Percentiles rank a stretch among this genome's conserved stretches.
Evolutionary conservation across 2,113 vertebrate species (phyloP).

Genomic region (Arizona elegans): DNA sequence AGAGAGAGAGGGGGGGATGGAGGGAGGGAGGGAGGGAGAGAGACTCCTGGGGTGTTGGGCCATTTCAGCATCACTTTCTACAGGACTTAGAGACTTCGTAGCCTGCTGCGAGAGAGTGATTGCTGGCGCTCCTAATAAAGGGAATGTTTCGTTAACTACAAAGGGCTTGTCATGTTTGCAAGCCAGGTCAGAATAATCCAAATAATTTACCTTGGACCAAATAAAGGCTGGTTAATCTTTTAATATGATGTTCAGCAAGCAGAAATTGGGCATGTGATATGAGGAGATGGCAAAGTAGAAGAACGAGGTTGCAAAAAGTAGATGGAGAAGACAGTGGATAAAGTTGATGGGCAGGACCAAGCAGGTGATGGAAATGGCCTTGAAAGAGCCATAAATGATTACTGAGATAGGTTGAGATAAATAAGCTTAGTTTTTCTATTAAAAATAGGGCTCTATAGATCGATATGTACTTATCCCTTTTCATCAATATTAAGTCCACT

Average conservation of each 20-base stretch:
- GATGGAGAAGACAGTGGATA: background rate
- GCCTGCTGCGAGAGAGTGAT: too few relatives aligned
- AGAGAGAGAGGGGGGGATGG: too few relatives aligned
- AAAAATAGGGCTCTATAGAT: background rate
- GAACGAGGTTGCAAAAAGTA: background rate
- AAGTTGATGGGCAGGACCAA: background rate
- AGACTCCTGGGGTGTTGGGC: too few relatives aligned
- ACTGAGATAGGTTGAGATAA: background rate
- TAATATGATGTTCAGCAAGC: background rate
- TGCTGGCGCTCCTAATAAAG: too few relatives aligned
- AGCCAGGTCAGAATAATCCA: background rate
- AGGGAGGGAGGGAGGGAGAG: too few relatives aligned
- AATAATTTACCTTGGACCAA: background rate
- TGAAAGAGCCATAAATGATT: background rate
- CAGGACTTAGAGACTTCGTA: too few relatives aligned
- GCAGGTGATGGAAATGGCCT: background rate
- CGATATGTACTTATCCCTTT: background rate
- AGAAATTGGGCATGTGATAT: background rate
- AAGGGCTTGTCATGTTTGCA: too few relatives aligned
- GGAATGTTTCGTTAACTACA: too few relatives aligned
- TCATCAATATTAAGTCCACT: background rate
- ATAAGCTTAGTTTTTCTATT: background rate
- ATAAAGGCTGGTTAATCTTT: background rate
- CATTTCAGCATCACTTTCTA: too few relatives aligned
- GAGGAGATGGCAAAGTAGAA: background rate